Conservation (phyloP, 2,888 invertebrate species). For the Lycocerus yunnanus region DNA sequence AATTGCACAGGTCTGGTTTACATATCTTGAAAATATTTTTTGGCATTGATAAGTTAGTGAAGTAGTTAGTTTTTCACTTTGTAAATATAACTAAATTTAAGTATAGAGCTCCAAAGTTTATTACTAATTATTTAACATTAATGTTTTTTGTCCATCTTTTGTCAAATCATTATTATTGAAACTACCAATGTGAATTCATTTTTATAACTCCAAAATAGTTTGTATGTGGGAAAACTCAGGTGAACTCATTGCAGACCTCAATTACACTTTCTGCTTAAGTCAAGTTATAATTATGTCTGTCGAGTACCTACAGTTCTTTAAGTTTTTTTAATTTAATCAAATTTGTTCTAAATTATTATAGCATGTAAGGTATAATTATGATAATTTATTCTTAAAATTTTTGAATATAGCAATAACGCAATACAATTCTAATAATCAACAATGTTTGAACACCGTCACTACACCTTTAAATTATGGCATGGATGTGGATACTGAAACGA, state of each 20-base stretch:
- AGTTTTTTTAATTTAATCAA: not conserved
- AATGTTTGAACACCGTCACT: constrained; percentile 29
- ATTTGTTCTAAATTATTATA: not conserved
- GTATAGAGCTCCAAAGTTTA: too few relatives aligned
- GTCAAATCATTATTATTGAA: too few relatives aligned
- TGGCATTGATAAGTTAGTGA: too few relatives aligned
- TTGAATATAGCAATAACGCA: constrained; percentile 36
- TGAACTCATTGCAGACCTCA: not conserved
- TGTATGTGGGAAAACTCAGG: too few relatives aligned
- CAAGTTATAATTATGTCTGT: not conserved
- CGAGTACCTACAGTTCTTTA: not conserved
- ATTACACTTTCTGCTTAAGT: not conserved
- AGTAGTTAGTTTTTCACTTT: too few relatives aligned
- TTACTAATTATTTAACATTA: too few relatives aligned
- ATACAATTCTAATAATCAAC: constrained; percentile 35
- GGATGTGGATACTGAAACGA: constrained; percentile 97
- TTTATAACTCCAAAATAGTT: too few relatives aligned
- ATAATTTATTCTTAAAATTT: not conserved
- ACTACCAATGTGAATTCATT: too few relatives aligned
- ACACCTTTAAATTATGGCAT: constrained; percentile 71
- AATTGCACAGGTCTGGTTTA: too few relatives aligned
- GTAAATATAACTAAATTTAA: too few relatives aligned
- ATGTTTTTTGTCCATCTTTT: too few relatives aligned
- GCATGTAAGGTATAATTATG: not conserved
- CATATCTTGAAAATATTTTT: too few relatives aligned